phyloP scores from a whole-genome alignment of 2,797 vertebrate genomes.

The Cyclura pinguis region DNA sequence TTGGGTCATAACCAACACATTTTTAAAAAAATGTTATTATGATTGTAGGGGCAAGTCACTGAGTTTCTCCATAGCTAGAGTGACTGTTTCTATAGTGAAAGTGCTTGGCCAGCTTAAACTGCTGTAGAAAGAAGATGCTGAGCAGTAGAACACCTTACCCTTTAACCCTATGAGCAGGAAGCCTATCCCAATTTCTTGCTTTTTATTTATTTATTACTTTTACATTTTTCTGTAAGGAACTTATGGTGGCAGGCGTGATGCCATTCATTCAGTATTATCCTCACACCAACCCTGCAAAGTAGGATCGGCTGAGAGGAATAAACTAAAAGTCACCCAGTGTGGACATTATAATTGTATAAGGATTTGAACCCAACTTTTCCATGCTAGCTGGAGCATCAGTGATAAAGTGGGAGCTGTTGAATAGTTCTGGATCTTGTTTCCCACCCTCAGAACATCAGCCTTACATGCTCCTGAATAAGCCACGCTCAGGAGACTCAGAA shows the following conservation, averaged over 20 bases:
- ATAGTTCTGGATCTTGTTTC: background rate
- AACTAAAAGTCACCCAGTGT: background rate
- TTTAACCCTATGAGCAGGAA: background rate
- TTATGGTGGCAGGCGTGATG: too few relatives aligned
- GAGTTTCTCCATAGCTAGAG: background rate
- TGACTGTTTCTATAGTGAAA: background rate
- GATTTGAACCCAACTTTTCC: background rate
- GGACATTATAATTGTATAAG: background rate
- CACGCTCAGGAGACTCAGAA: background rate
- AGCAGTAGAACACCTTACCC: background rate
- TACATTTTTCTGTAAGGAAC: background rate
- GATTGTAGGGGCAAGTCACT: background rate
- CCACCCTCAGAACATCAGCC: background rate
- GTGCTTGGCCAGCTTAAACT: background rate
- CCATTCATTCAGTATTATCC: background rate
- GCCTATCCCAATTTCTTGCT: background rate
- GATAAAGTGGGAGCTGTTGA: background rate
- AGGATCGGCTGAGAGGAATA: background rate
- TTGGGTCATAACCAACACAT: too few relatives aligned
- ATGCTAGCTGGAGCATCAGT: background rate
- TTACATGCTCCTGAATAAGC: background rate
- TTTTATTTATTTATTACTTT: background rate
- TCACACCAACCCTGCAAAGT: background rate
- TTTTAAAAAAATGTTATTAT: background rate
- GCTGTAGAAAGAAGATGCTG: background rate